Conservation (phyloP, 2,113 vertebrate species). For the Camelus dromedarius region DNA sequence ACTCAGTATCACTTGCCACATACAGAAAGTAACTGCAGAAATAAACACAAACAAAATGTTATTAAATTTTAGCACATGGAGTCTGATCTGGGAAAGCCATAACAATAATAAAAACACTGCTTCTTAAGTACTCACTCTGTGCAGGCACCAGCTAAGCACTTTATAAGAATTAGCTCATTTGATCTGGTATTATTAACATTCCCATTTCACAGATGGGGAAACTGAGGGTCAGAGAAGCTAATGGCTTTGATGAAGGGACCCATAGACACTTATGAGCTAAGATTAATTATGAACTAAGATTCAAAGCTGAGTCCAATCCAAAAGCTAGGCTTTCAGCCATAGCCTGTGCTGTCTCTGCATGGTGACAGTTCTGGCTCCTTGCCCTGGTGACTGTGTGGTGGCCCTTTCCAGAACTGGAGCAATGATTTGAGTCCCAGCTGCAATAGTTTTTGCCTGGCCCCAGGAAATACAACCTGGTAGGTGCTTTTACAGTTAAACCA, state of each 20-base stretch:
- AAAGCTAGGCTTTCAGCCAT: neutral
- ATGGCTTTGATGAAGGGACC: neutral
- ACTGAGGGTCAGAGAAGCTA: neutral
- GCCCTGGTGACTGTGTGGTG: neutral
- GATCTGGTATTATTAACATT: neutral
- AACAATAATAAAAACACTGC: slow-evolving; percentile 66
- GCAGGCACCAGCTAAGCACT: slow-evolving; percentile 43
- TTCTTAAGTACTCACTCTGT: slow-evolving; percentile 57
- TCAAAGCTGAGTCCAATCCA: neutral
- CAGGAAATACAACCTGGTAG: neutral
- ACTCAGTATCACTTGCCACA: slow-evolving; percentile 72
- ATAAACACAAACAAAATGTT: slow-evolving; percentile 77
- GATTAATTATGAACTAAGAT: neutral
- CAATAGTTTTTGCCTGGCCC: neutral
- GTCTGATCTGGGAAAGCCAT: slow-evolving; percentile 64
- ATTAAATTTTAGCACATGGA: slow-evolving; percentile 73
- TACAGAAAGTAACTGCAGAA: slow-evolving; percentile 78
- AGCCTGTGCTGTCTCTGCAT: neutral
- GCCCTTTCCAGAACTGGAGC: neutral
- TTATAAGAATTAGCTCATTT: slow-evolving; percentile 13
- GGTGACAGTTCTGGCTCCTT: neutral
- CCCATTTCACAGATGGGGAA: slow-evolving; percentile 45
- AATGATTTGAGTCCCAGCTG: neutral
- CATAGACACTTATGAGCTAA: neutral
- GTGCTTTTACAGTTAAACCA: neutral